Evolutionary conservation across 1,140 invertebrate genomes (phyloP), one percentile per base, ranked within the genome.

Genomic region (Radopholus similis): DNA sequence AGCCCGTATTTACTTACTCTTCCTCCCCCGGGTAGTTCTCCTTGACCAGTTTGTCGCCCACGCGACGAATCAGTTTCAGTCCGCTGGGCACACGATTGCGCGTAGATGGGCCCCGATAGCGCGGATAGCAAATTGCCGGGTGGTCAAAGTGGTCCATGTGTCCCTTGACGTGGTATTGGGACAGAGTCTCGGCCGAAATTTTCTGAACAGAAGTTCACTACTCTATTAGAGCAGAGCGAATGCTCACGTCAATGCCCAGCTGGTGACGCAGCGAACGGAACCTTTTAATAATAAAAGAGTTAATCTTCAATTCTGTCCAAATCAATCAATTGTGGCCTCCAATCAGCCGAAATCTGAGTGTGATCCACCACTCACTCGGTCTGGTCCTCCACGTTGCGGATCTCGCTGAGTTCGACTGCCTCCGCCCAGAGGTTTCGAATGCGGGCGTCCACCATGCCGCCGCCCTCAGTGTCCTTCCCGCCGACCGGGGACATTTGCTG

Each of bases 111-210:
- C 74, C 75, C 26, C 72, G 38, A 49, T 78, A 78, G 21, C 78
- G 71, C 26, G 78, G 78, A 64, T 82, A 83, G 32, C 73, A 69
- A 42, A 80, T 58, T 0, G 78, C 78, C 13, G 72, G 64, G 26
- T 80, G 78, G 55, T 83, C 78, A 66, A 77, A 81, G 51, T 51
- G 67, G 49, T 80, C 81, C 35, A 82, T 74, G 44, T 80, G 81
- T 6, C 76, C 81, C 34, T 72, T 54, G 9, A 80, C 63, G 58
- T 80, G 68, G 54, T 79, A 80, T 23, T 73, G 71, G 26, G 71
- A 54, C 28, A 80, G 49, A 13, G 78, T 80, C 13, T 81, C 81
- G 18, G 70, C 47, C 3, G 77, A 72, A 35, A 80, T 83, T 53
- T 60, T 40, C 77, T 78, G 55, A 54, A 72, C 76, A 35, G 30